Base-by-base conservation (phyloP, 2,113 vertebrate species). In the Vidua chalybeata region DNA sequence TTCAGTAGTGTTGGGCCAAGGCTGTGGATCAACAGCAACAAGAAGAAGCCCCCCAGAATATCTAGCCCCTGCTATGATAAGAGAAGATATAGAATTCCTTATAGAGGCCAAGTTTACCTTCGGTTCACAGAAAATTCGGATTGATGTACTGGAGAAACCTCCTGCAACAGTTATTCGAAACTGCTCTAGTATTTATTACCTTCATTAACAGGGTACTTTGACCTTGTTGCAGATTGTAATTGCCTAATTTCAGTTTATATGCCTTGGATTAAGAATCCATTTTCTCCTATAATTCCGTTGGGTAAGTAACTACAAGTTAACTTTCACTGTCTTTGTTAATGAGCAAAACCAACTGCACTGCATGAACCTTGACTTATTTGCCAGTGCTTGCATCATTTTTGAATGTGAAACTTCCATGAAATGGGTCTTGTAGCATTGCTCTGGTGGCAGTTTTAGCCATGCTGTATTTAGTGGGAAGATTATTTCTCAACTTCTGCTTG, bases 401-500 rank as follows among this genome's bases (percentile, higher is more conserved):
- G 10, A 61, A 84, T 63, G 30, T 3, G 10, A 81, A 87, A 71
- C 13, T 45, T 74, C 15, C 27, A 39, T 77, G 37, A 93, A 88
- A 31, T 69, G 3, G 16, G n/a, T 14, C 21, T 72, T 78, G 56
- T n/a, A 89, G 68, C 9, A 2, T 63, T 61, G 16, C 15, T 71
- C 77, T 87, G 45, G 52, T 61, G 92, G 24, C 54, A 54, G 31
- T 89, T 96, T 90, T 56, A 46, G 46, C 21, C 64, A 17, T 39
- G 27, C 23, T 62, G 26, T 55, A 39, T 37, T 86, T 68, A 74
- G 51, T 67, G 48, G 48, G 80, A 94, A 90, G 61, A 89, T 49
- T 0, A 48, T 96, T 94, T 89, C 77, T 87, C 69, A 89, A 81
- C 39, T 95, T 96, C 87, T 87, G 52, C 64, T 89, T 84, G 5